These are phyloP conservation scores for Pluvianellus socialis DNA, from an alignment of 2,113 vertebrate genomes.

Conservation along the genomic window DNA sequence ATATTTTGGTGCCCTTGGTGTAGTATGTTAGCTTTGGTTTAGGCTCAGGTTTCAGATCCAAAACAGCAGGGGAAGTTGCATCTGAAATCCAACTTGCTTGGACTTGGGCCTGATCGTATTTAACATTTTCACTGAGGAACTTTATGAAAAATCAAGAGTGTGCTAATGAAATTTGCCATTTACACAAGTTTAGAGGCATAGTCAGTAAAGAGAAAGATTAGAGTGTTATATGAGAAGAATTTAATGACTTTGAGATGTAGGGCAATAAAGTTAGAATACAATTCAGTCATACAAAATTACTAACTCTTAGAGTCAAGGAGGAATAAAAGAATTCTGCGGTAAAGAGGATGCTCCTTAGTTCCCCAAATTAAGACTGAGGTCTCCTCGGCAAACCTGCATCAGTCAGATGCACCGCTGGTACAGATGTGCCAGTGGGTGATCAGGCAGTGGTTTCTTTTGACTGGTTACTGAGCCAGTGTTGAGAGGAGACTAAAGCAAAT, in stretches of 20 bases:
- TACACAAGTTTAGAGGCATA: background rate
- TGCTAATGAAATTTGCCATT: conserved; percentile 1
- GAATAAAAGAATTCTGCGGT: background rate
- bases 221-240: background rate
- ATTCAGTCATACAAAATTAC: background rate
- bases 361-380: background rate
- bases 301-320: background rate
- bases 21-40: background rate
- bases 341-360: background rate
- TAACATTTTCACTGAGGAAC: background rate
- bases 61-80: background rate
- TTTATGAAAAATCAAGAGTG: background rate
- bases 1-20: background rate
- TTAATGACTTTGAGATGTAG: background rate
- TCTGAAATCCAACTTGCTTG: background rate
- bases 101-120: background rate
- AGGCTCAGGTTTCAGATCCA: background rate
- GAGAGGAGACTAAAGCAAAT: background rate
- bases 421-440: background rate
- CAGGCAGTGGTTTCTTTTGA: background rate
- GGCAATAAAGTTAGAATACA: background rate
- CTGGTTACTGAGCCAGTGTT: background rate
- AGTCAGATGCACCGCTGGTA: background rate
- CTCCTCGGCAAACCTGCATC: background rate
- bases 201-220: background rate